Conservation (phyloP, 64 coral and sea anemone species). For the Stichodactyla helianthus region DNA sequence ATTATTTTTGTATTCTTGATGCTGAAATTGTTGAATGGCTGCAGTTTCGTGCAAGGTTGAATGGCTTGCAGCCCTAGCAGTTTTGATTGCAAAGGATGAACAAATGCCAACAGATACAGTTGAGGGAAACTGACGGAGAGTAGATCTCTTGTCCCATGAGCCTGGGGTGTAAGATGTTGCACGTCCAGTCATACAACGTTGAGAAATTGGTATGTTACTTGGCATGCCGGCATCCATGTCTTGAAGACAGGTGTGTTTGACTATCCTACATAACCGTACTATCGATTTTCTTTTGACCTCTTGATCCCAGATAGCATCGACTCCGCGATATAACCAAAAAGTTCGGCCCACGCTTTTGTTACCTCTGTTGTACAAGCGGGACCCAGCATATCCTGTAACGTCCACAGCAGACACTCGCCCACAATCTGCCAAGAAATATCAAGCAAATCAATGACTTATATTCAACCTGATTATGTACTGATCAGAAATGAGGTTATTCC, state of each 20-base stretch:
- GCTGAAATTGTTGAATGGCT: no score
- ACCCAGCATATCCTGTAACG: slow-evolving; percentile 65
- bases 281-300: not conserved
- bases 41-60: no score
- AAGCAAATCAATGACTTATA: not conserved
- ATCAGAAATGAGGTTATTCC: no score
- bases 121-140: no score
- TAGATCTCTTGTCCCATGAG: no score
- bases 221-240: not conserved
- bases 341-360: slow-evolving; percentile 53
- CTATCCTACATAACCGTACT: not conserved
- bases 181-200: no score
- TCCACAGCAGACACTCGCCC: slow-evolving; percentile 55
- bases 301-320: slow-evolving; percentile 53
- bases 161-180: no score
- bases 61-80: no score
- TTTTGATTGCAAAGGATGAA: no score
- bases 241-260: not conserved
- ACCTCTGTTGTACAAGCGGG: slow-evolving; percentile 44
- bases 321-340: slow-evolving; percentile 47
- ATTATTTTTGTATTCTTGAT: not conserved
- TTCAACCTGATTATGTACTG: no score
- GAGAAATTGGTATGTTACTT: no score
- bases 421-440: slow-evolving; percentile 36
- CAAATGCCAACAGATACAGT: no score